These are phyloP conservation scores for Cataglyphis cursor DNA, from an alignment of 2,888 invertebrate species.

Conservation along the genomic window DNA sequence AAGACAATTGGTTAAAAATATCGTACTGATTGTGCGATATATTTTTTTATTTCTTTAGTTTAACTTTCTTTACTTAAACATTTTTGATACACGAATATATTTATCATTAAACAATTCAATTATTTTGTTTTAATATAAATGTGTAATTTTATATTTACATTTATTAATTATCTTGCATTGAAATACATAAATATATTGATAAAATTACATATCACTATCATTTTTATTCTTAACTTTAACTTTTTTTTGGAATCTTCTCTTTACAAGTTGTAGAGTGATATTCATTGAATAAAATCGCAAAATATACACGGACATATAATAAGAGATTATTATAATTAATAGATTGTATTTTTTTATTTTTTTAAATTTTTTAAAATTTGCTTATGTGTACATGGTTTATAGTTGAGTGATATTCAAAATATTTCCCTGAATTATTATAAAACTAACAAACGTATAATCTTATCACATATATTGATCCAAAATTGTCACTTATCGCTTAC, in stretches of 20 bases:
- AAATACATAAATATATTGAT: background rate
- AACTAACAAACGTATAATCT: background rate
- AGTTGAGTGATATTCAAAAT: background rate
- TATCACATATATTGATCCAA: background rate
- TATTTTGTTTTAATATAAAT: background rate
- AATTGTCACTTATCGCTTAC: slow-evolving; percentile 37
- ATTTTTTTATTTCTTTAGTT: background rate
- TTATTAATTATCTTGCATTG: background rate
- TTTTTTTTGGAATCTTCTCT: background rate
- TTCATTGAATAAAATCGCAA: slow-evolving; percentile 11
- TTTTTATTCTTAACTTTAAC: background rate
- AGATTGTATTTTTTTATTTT: background rate
- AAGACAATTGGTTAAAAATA: slow-evolving; percentile 10
- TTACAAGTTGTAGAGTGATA: background rate
- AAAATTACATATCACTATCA: background rate
- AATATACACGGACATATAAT: background rate
- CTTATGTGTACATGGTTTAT: background rate
- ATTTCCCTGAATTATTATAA: background rate
- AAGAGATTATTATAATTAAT: background rate
- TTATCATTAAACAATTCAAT: slow-evolving; percentile 10
- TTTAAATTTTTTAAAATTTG: too few species aligned
- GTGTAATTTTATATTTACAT: background rate
- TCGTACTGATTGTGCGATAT: background rate
- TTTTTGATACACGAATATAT: background rate
- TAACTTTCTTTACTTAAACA: background rate